A percentile compares a stretch with the other conserved stretches of the same genome.
Conservation (phyloP, 1,140 invertebrate genomes). For the Lysiphlebus fabarum region DNA sequence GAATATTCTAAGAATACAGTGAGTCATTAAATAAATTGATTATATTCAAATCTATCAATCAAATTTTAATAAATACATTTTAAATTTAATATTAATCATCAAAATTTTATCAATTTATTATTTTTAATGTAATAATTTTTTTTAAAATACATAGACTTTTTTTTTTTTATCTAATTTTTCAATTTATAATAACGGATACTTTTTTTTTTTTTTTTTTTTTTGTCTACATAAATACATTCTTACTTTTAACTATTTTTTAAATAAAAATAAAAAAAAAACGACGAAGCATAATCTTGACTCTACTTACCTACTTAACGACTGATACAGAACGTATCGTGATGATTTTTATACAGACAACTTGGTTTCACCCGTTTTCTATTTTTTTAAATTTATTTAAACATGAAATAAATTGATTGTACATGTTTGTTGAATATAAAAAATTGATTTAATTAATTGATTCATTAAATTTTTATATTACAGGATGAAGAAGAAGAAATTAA, state of each 20-base stretch:
- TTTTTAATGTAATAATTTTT: too few species aligned
- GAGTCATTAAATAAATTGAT: conserved; percentile 4
- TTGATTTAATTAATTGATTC: not conserved
- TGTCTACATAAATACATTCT: not conserved
- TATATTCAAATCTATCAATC: conserved; percentile 19
- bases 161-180: not conserved
- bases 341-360: conserved; percentile 15
- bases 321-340: conserved; percentile 29
- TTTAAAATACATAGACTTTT: not conserved
- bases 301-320: conserved; percentile 38
- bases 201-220: not conserved
- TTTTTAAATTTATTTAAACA: not conserved
- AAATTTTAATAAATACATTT: not conserved
- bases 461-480: conserved; percentile 50
- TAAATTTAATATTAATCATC: not conserved
- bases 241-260: conserved; percentile 17
- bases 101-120: too few species aligned
- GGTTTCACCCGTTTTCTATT: conserved; percentile 19
- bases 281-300: conserved; percentile 34
- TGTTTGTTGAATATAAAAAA: too few species aligned
- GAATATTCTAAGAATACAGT: conserved; percentile 13
- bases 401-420: not conserved
- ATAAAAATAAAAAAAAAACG: conserved; percentile 23
- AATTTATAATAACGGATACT: conserved; percentile 7
- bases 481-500: conserved; percentile 99